Evolutionary conservation across 2,797 vertebrate species (phyloP).

Genomic region (Buphagus erythrorhynchus): DNA sequence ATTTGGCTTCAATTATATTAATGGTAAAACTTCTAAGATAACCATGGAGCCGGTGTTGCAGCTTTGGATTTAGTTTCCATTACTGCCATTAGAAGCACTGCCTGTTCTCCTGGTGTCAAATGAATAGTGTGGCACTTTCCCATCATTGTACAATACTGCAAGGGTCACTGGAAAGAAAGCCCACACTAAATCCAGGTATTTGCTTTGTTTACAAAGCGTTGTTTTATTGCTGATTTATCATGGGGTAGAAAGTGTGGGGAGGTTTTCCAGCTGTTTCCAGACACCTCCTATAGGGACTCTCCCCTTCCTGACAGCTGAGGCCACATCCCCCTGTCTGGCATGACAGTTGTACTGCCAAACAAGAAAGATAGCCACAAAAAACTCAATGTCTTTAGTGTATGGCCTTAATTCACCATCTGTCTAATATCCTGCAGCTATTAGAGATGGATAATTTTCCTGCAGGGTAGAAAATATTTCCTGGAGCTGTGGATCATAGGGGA

Average conservation of each 20-base stretch:
- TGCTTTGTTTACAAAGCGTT: slow-evolving; percentile 12
- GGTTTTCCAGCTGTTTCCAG: slow-evolving; percentile 49
- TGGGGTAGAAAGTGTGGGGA: neutral
- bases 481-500: neutral
- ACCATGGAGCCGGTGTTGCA: neutral
- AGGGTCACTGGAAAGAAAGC: neutral
- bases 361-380: neutral
- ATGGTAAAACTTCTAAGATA: neutral
- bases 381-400: neutral
- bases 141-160: neutral
- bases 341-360: neutral
- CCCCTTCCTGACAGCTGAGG: neutral
- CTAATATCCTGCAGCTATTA: neutral
- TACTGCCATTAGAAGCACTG: neutral
- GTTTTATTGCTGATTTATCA: slow-evolving; percentile 37
- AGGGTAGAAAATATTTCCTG: neutral
- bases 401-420: neutral
- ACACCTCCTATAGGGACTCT: neutral
- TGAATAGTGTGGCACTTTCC: neutral
- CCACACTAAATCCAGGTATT: neutral
- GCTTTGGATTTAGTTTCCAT: neutral
- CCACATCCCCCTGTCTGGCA: neutral
- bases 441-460: neutral
- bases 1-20: neutral
- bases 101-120: neutral